Percentiles rank a stretch among this genome's conserved stretches.
Conservation (phyloP, 2,113 vertebrate species). For the Donacobius atricapilla region DNA sequence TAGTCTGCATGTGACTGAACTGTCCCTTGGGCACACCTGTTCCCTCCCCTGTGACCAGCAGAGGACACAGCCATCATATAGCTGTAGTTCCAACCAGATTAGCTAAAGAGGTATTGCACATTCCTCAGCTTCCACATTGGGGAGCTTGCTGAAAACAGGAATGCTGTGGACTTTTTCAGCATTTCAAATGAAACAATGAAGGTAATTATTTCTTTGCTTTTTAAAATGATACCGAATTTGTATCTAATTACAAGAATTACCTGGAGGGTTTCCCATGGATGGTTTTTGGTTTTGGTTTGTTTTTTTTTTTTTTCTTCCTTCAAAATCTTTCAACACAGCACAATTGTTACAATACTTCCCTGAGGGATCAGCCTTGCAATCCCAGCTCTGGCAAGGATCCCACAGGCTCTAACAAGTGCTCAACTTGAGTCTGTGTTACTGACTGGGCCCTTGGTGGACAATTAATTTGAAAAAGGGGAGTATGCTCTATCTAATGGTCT, state of each 20-base stretch:
- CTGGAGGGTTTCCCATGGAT: background rate
- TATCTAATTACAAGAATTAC: background rate
- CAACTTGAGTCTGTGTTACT: background rate
- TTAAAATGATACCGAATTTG: background rate
- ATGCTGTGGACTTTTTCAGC: background rate
- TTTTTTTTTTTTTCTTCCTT: background rate
- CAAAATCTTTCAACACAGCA: background rate
- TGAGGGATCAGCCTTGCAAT: background rate
- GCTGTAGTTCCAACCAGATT: background rate
- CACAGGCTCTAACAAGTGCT: background rate
- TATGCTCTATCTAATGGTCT: background rate
- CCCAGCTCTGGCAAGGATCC: background rate
- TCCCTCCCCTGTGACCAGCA: background rate
- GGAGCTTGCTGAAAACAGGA: rapidly evolving
- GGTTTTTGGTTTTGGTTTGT: rapidly evolving
- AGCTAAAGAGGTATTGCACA: background rate
- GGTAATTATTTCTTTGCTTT: background rate
- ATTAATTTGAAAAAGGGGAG: background rate
- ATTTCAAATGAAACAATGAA: background rate
- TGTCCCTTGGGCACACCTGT: background rate
- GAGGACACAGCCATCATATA: background rate
- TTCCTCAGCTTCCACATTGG: background rate
- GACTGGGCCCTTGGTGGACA: background rate
- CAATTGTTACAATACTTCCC: background rate
- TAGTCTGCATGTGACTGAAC: background rate